Base-by-base conservation (phyloP, 2,888 invertebrate species). In the Parnassius apollo region DNA sequence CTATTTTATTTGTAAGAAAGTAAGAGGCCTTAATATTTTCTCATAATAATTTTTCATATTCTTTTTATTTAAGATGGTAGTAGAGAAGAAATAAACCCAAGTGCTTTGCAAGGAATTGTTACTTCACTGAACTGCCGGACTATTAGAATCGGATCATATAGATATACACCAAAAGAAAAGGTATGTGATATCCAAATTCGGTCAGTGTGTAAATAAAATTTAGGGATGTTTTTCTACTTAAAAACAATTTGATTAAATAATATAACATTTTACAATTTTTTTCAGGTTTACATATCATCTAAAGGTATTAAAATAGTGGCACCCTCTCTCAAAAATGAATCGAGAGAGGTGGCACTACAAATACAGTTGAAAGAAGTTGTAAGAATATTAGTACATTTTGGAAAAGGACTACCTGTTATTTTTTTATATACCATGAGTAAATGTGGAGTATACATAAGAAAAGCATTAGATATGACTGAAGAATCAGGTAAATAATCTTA, bases 131-230 rank as follows among this genome's bases (percentile, higher is more conserved):
- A 90, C 18, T 97, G 97, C 82, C 93, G 96, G 70, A 95, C 96
- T 22, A 94, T 98, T 62, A 93, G 97, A 68, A 95, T 98, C 79
- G 98, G 98, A 49, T 96, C 97, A 13, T 96, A 96, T 80, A 95
- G 95, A 88, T 96, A 95, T 76, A 93, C 94, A 69, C 95, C 96
- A 42, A 93, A 92, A 65, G 95, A 96, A 79, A 94, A 94, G 83
- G 95, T 97, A 82, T 59, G 54, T 46, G 62, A 60, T 71, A 11
- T 45, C 12, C 35, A 7, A 35, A 35, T 35, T 35, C 7, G 7
- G 7, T 35, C 35, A 35, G 35, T 35, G 4, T 35, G 35, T 7
- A 35, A 35, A 35, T 35, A 7, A 35, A 35, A 35, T 3, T 35
- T 35, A 35, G 7, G 35, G 35, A 35, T 2, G 3, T 7, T 35